Evolutionary conservation across 2,888 invertebrate genomes (phyloP).

Genomic region (Oscheius onirici): DNA sequence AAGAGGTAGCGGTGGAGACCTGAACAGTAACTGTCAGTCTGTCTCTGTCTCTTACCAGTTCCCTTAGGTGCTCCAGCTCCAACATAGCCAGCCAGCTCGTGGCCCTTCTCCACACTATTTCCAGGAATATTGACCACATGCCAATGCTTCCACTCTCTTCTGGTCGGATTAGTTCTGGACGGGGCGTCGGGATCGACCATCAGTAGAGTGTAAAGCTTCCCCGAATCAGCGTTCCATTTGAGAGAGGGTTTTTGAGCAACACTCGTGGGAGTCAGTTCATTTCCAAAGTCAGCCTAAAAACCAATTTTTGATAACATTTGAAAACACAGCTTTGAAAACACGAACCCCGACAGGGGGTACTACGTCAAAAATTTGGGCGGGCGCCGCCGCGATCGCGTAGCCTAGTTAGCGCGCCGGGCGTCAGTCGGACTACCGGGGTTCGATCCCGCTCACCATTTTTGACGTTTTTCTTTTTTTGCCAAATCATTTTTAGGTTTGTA

Average conservation of each 20-base stretch:
- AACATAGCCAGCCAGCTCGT: slow-evolving; percentile 80
- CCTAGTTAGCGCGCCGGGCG: too few relatives aligned
- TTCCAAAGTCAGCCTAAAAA: slow-evolving; percentile 58
- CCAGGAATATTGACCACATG: slow-evolving; percentile 87
- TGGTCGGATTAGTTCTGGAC: slow-evolving; percentile 81
- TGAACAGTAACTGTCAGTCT: slow-evolving; percentile 2
- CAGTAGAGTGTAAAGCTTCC: slow-evolving; percentile 80
- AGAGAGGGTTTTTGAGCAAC: slow-evolving; percentile 80
- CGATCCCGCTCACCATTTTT: too few relatives aligned
- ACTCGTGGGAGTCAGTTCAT: slow-evolving; percentile 65
- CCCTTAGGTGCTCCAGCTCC: slow-evolving; percentile 83
- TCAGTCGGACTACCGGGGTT: too few relatives aligned
- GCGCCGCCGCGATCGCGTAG: too few relatives aligned
- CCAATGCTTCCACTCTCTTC: slow-evolving; percentile 90
- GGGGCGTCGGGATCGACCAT: slow-evolving; percentile 94
- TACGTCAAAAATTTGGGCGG: too few relatives aligned
- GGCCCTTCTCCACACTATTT: slow-evolving; percentile 79
- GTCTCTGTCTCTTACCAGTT: slow-evolving; percentile 39
- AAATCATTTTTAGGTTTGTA: too few relatives aligned
- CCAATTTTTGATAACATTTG: neutral
- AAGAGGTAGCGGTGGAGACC: slow-evolving; percentile 83
- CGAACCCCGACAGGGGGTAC: too few relatives aligned
- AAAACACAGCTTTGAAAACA: too few relatives aligned
- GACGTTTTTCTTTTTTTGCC: too few relatives aligned
- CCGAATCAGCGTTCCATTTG: slow-evolving; percentile 76